Conservation (phyloP, 2,113 vertebrate genomes). For the Hippocampus abdominalis region DNA sequence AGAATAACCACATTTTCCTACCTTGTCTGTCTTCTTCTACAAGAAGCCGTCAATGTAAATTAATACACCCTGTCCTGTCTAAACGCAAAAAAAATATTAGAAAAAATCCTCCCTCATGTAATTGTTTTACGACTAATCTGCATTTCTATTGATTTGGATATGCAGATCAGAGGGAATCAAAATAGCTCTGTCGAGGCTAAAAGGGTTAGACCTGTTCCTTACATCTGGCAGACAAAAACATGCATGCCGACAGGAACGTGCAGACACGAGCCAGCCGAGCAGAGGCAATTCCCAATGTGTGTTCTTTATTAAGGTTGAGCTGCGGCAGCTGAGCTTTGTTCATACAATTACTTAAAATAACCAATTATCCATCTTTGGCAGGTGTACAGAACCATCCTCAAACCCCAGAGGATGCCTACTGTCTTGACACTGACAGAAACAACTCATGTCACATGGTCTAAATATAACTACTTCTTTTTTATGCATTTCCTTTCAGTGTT, state of each 20-base stretch:
- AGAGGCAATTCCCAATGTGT: slow-evolving; percentile 70
- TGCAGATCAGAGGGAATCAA: slow-evolving; percentile 51
- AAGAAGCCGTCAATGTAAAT: background rate
- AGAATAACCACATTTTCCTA: background rate
- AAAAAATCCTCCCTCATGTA: background rate
- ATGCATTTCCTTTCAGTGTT: slow-evolving; percentile 26
- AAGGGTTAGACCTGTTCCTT: slow-evolving; percentile 44
- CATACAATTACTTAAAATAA: slow-evolving; percentile 76
- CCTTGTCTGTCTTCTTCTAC: background rate
- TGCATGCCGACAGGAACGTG: slow-evolving; percentile 49
- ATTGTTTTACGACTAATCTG: slow-evolving; percentile 14
- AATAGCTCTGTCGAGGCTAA: slow-evolving; percentile 46
- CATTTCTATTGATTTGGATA: slow-evolving; percentile 20
- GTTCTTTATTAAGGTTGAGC: slow-evolving; percentile 73
- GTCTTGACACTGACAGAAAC: slow-evolving; percentile 67
- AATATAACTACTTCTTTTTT: slow-evolving; percentile 52
- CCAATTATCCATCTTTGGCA: slow-evolving; percentile 74
- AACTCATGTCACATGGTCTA: slow-evolving; percentile 62
- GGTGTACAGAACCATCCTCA: slow-evolving; percentile 55
- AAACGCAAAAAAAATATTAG: background rate
- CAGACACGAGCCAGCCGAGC: slow-evolving; percentile 43
- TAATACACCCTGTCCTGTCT: background rate
- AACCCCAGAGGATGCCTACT: slow-evolving; percentile 60
- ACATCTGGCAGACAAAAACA: slow-evolving; percentile 54
- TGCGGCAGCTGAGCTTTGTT: slow-evolving; percentile 73